A percentile compares a stretch with the other conserved stretches of the same genome.
Evolutionary conservation across 2,888 invertebrate species (phyloP).

Genomic region (Drosophila subsilvestris): DNA sequence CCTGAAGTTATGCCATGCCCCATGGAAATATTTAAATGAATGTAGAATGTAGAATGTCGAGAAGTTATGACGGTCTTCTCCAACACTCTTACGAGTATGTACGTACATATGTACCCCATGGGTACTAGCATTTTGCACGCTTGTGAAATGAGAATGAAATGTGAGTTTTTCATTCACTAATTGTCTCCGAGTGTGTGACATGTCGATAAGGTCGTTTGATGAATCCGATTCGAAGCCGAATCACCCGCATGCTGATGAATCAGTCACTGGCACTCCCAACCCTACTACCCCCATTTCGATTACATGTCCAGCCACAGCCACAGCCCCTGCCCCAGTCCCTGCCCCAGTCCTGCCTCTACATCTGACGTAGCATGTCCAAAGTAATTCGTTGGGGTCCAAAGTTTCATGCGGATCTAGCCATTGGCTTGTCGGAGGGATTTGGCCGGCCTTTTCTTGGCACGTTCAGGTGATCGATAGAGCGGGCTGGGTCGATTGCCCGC

Average conservation of each 20-base stretch:
- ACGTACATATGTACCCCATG: background rate
- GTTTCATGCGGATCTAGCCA: constrained; percentile 16
- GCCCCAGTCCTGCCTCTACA: constrained; percentile 14
- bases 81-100: too few relatives aligned
- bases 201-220: constrained; percentile 36
- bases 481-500: background rate
- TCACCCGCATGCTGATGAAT: constrained; percentile 29
- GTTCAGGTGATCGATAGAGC: constrained; percentile 33
- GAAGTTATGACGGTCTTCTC: background rate
- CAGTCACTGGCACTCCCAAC: background rate
- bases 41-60: background rate
- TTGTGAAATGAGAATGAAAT: constrained; percentile 14
- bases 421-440: background rate
- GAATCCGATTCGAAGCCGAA: constrained; percentile 35
- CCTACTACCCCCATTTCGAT: background rate
- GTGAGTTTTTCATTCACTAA: constrained; percentile 32
- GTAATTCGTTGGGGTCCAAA: constrained; percentile 13
- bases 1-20: constrained; percentile 1
- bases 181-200: constrained; percentile 27
- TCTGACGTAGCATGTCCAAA: constrained; percentile 23
- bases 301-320: background rate
- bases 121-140: background rate
- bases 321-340: background rate
- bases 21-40: background rate
- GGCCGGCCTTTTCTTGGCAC: constrained; percentile 9